Evolutionary conservation across 2,113 vertebrate genomes (phyloP).

Genomic region (Platysternon megacephalum): DNA sequence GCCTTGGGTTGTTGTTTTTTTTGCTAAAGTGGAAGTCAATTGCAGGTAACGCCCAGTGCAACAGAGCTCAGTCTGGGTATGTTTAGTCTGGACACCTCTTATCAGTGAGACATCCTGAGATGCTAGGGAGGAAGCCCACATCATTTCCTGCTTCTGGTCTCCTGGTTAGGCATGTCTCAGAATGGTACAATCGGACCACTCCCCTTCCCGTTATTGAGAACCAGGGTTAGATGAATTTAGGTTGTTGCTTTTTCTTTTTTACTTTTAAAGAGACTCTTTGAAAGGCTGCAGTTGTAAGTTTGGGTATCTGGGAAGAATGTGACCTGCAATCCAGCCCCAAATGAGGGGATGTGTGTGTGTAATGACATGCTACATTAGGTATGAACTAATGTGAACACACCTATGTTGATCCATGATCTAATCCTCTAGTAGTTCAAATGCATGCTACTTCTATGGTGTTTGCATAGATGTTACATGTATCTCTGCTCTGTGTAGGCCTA

Average conservation of each 20-base stretch:
- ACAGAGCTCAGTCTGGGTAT: constrained; percentile 53
- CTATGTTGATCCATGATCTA: background rate
- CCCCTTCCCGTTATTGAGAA: constrained; percentile 72
- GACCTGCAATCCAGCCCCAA: accelerated
- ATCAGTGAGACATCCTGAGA: constrained; percentile 79
- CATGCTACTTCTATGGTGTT: accelerated
- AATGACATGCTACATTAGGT: accelerated
- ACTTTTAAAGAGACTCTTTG: background rate
- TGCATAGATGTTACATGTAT: accelerated
- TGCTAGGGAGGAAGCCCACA: constrained; percentile 76
- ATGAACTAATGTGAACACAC: accelerated
- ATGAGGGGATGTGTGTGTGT: accelerated
- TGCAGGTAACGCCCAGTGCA: constrained; percentile 52
- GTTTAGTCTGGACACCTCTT: constrained; percentile 87
- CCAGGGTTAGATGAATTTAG: background rate
- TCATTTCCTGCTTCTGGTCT: constrained; percentile 83
- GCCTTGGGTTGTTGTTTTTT: background rate
- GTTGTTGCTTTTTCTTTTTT: background rate
- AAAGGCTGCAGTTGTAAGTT: background rate
- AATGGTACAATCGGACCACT: constrained; percentile 52
- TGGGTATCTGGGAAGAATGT: background rate
- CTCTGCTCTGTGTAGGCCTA: background rate
- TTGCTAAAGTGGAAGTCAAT: constrained; percentile 7
- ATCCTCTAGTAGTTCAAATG: background rate
- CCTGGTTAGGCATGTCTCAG: constrained; percentile 43